Percentiles rank a stretch among this genome's conserved stretches.
Evolutionary conservation across 2,113 vertebrate species (phyloP).

Genomic region (Rhabdornis inornatus): DNA sequence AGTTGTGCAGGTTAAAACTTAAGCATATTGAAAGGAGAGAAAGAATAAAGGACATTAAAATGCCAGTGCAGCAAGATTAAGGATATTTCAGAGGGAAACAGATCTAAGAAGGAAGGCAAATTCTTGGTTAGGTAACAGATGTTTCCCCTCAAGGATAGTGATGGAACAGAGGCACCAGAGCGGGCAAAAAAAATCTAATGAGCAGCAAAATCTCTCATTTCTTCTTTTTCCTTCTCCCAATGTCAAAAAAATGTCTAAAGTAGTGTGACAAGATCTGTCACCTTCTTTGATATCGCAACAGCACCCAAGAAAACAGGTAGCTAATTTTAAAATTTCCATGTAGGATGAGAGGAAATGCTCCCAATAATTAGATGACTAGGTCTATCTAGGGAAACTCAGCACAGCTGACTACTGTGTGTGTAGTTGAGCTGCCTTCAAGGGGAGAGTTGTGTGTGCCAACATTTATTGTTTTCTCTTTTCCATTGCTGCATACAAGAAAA

Average conservation of each 20-base stretch:
- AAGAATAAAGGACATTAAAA: slow-evolving; percentile 11
- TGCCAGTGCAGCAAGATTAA: neutral
- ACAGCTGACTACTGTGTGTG: neutral
- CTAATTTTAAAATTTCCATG: neutral
- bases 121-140: slow-evolving; percentile 32
- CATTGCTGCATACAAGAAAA: neutral
- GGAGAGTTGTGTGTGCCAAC: neutral
- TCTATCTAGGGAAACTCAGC: neutral
- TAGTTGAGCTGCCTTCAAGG: neutral
- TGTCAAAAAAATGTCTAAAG: neutral
- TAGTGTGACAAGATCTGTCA: neutral
- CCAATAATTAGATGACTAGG: neutral
- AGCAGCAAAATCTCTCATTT: neutral
- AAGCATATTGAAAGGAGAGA: neutral
- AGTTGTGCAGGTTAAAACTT: neutral
- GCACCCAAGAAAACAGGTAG: neutral
- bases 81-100: neutral
- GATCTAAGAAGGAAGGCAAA: neutral
- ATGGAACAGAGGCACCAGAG: neutral
- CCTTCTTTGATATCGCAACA: neutral
- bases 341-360: neutral
- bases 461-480: neutral
- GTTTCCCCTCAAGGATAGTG: slow-evolving; percentile 22
- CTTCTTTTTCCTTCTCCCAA: neutral
- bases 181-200: neutral